Percentiles rank a stretch among this genome's conserved stretches.
Evolutionary conservation across 1,140 invertebrate genomes (phyloP).

Genomic region (Platyura marginata): DNA sequence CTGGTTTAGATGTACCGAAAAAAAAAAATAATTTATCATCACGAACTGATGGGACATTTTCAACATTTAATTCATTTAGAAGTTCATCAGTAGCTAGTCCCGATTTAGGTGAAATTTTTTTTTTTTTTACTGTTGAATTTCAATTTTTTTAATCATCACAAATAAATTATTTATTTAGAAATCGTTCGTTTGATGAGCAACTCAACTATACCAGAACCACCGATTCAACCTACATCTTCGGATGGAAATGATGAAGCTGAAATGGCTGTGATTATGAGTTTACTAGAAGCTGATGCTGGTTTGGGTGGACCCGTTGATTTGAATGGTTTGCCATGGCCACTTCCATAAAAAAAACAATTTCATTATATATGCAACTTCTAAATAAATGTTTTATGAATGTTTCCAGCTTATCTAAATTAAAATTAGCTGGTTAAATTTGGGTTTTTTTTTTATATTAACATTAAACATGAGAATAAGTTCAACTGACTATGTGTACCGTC

Average conservation of each 20-base stretch:
- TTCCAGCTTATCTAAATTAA: too few relatives aligned
- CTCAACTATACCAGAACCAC: constrained; percentile 28
- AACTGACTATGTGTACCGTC: too few relatives aligned
- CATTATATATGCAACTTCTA: too few relatives aligned
- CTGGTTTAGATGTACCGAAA: neutral
- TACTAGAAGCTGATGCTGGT: constrained; percentile 60
- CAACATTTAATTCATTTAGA: constrained; percentile 4
- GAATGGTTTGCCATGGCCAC: constrained; percentile 69
- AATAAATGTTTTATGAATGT: too few relatives aligned
- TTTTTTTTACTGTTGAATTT: too few relatives aligned
- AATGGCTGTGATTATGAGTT: constrained; percentile 84
- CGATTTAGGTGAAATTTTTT: constrained; percentile 3
- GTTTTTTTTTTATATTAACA: too few relatives aligned
- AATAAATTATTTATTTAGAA: constrained; percentile 22
- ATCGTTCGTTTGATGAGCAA: constrained; percentile 41
- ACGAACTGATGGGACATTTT: constrained; percentile 5
- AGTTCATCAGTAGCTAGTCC: neutral
- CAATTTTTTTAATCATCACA: too few relatives aligned
- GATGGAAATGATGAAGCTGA: constrained; percentile 78
- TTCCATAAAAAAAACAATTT: constrained; percentile 53
- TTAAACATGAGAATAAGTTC: too few relatives aligned
- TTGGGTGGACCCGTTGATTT: constrained; percentile 69
- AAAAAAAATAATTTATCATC: neutral
- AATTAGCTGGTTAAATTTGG: too few relatives aligned
- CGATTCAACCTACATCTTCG: constrained; percentile 25